Conservation (phyloP, 2,888 invertebrate species). For the Malthinus flaveolus region DNA sequence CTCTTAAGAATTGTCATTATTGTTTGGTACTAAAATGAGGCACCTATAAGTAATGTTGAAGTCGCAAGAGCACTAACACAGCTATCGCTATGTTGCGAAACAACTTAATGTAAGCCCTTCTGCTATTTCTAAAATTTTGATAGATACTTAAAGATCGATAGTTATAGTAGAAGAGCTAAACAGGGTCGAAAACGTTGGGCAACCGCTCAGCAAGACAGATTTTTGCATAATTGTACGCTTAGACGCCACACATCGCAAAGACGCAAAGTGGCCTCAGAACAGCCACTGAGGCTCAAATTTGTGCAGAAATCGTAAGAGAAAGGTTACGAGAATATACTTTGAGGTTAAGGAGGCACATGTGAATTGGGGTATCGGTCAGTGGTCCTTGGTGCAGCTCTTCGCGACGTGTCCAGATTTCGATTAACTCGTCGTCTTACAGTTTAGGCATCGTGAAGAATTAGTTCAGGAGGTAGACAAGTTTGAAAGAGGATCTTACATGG, state of each 20-base stretch:
- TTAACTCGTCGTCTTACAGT: neutral
- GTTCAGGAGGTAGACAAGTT: too few relatives aligned
- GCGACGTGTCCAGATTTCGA: neutral
- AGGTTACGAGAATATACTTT: constrained; percentile 3
- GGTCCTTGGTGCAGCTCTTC: constrained; percentile 1
- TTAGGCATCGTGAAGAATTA: too few relatives aligned
- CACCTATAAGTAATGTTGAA: too few relatives aligned
- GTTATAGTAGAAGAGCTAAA: too few relatives aligned
- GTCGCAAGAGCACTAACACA: too few relatives aligned
- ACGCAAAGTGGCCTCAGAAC: neutral
- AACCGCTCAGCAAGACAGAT: neutral
- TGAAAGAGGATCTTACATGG: too few relatives aligned
- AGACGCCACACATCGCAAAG: constrained; percentile 1
- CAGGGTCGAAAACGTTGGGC: neutral
- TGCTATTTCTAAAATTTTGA: too few relatives aligned
- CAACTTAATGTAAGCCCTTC: too few relatives aligned
- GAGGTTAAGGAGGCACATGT: neutral
- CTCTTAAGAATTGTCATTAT: too few relatives aligned
- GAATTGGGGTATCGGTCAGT: neutral
- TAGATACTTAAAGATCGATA: too few relatives aligned
- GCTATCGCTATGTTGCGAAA: too few relatives aligned
- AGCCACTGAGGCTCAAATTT: neutral
- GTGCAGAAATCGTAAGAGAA: constrained; percentile 4
- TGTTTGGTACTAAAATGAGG: too few relatives aligned
- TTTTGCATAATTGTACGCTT: neutral